Conservation (phyloP, 2,888 invertebrate species). For the Nudaria mundana region DNA sequence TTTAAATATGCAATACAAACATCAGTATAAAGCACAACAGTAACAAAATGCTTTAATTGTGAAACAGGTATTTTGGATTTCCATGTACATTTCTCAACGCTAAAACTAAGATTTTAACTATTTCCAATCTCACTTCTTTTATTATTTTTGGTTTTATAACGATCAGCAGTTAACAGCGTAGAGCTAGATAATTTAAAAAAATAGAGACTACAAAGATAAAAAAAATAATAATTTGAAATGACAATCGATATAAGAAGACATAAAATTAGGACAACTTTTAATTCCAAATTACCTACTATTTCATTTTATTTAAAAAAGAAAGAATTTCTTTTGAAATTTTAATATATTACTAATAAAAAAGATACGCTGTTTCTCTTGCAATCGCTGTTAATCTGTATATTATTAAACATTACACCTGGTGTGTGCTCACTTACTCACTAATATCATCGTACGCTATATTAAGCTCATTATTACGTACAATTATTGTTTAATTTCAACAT, state of each 20-base stretch:
- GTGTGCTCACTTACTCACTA: conserved; percentile 41
- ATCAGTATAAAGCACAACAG: conserved; percentile 62
- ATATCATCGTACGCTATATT: conserved; percentile 26
- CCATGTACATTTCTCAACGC: conserved; percentile 63
- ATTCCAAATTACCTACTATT: no score
- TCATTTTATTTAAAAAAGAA: no score
- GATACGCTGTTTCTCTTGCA: no score
- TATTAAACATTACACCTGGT: conserved; percentile 48
- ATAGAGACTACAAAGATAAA: no score
- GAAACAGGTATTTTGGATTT: conserved; percentile 78
- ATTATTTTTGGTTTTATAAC: conserved; percentile 39
- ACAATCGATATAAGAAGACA: no score
- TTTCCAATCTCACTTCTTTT: conserved; percentile 42
- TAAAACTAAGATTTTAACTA: conserved; percentile 53
- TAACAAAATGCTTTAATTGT: conserved; percentile 76
- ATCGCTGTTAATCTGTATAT: conserved; percentile 31
- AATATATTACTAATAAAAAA: no score
- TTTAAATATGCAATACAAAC: conserved; percentile 37
- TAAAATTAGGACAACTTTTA: no score
- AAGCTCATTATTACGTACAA: conserved; percentile 8
- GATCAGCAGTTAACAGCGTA: conserved; percentile 28
- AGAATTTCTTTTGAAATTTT: no score
- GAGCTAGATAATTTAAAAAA: no score
- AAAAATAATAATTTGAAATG: no score
- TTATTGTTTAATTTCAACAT: conserved; percentile 3